These are phyloP conservation scores for Gymnoscelis rufifasciata DNA, from an alignment of 2,888 invertebrate species.

Conservation along the genomic window DNA sequence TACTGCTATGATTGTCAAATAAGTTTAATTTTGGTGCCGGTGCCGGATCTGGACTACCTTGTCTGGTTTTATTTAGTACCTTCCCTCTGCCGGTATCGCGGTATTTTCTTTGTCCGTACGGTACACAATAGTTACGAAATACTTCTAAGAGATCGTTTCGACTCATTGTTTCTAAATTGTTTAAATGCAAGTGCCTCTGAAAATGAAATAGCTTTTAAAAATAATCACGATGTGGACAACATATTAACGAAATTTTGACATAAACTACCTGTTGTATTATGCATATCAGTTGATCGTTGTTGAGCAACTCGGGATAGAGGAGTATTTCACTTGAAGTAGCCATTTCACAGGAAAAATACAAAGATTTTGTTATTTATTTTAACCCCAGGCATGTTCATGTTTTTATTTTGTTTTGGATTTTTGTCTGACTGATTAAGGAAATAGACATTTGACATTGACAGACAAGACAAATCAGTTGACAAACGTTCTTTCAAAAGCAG, in stretches of 20 bases:
- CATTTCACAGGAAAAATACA: slow-evolving; percentile 35
- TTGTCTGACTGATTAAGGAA: too few relatives aligned
- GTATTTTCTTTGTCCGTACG: slow-evolving; percentile 66
- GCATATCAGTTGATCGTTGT: slow-evolving; percentile 57
- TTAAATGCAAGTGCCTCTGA: slow-evolving; percentile 59
- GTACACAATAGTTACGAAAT: slow-evolving; percentile 68
- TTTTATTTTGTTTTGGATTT: too few relatives aligned
- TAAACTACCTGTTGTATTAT: slow-evolving; percentile 62
- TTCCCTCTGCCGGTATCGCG: slow-evolving; percentile 64
- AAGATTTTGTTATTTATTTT: too few relatives aligned
- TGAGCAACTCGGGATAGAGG: slow-evolving; percentile 67
- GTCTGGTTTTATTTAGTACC: slow-evolving; percentile 55
- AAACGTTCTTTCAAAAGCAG: too few relatives aligned
- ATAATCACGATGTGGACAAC: background rate
- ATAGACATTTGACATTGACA: too few relatives aligned
- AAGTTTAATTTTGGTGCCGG: slow-evolving; percentile 34
- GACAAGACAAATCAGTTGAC: too few relatives aligned
- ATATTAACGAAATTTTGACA: background rate
- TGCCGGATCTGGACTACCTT: slow-evolving; percentile 51
- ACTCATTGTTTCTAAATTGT: slow-evolving; percentile 47
- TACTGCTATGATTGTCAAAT: slow-evolving; percentile 30
- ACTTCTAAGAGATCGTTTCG: slow-evolving; percentile 61
- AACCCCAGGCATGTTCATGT: too few relatives aligned
- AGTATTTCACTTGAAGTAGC: slow-evolving; percentile 62
- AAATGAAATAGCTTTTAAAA: slow-evolving; percentile 27